These are phyloP conservation scores for Sciurus niger DNA, from an alignment of 2,113 vertebrate genomes.

Conservation along the genomic window DNA sequence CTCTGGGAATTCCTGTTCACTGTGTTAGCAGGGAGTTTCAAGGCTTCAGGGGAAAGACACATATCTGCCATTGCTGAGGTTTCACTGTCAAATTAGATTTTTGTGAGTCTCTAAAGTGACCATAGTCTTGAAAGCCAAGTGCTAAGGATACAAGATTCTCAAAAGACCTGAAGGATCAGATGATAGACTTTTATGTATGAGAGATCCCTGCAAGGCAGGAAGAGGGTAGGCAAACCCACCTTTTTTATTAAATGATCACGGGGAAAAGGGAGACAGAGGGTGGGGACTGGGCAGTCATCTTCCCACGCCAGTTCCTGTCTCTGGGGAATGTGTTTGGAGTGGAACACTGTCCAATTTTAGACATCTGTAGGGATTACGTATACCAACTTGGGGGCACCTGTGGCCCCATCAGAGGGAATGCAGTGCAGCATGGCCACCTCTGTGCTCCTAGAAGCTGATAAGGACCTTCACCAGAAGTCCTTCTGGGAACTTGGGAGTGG, in stretches of 20 bases:
- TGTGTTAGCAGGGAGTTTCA: background rate
- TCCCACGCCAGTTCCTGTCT: background rate
- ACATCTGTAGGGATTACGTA: background rate
- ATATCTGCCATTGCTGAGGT: background rate
- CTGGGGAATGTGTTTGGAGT: background rate
- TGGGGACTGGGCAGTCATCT: background rate
- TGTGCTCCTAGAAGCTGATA: background rate
- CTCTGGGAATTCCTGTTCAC: background rate
- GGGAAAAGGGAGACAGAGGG: background rate
- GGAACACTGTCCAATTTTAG: background rate
- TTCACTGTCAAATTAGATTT: conserved; percentile 51
- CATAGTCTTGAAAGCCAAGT: conserved; percentile 18
- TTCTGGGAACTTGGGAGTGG: background rate
- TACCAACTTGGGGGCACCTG: background rate
- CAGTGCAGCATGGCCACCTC: background rate
- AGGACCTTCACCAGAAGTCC: background rate
- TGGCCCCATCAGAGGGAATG: background rate
- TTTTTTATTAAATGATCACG: background rate
- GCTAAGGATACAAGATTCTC: conserved; percentile 59
- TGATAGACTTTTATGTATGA: background rate
- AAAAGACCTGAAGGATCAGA: background rate
- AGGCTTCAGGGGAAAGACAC: background rate
- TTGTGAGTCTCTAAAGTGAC: background rate
- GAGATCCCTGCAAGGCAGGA: background rate
- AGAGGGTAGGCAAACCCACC: background rate